Evolutionary conservation across 2,113 vertebrate genomes (phyloP).

Genomic region (Xiphorhynchus elegans): DNA sequence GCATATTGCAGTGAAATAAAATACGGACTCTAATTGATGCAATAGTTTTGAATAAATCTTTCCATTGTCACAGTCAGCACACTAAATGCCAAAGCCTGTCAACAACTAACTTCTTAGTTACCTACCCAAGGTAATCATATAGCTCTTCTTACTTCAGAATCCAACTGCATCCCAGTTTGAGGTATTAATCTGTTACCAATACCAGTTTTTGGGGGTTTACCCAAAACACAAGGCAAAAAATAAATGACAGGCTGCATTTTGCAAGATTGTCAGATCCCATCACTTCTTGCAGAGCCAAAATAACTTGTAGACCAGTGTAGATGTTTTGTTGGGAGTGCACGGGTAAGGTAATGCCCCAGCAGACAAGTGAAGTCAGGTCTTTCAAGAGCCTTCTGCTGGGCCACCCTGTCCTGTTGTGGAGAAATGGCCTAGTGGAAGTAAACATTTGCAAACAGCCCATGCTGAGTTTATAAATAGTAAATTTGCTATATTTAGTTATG

Average conservation of each 20-base stretch:
- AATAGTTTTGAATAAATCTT: constrained; percentile 60
- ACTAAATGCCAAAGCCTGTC: constrained; percentile 51
- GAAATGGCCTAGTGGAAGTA: neutral
- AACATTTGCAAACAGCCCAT: neutral
- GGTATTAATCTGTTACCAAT: neutral
- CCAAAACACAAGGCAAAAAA: neutral
- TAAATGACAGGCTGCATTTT: neutral
- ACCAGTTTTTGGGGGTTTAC: neutral
- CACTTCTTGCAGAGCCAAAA: neutral
- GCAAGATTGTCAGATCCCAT: neutral
- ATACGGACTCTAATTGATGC: neutral
- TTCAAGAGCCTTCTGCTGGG: neutral
- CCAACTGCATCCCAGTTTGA: neutral
- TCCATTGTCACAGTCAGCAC: constrained; percentile 31
- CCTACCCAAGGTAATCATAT: constrained; percentile 47
- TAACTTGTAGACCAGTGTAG: neutral
- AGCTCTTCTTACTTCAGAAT: constrained; percentile 1
- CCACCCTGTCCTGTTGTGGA: neutral
- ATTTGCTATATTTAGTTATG: neutral
- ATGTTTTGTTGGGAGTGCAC: neutral
- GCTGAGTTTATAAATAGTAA: neutral
- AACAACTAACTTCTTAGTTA: constrained; percentile 45
- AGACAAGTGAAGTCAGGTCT: neutral
- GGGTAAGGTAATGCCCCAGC: neutral
- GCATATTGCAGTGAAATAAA: constrained; percentile 54